These are phyloP conservation scores for Galerucella calmariensis DNA, from an alignment of 2,888 invertebrate species.

Conservation along the genomic window DNA sequence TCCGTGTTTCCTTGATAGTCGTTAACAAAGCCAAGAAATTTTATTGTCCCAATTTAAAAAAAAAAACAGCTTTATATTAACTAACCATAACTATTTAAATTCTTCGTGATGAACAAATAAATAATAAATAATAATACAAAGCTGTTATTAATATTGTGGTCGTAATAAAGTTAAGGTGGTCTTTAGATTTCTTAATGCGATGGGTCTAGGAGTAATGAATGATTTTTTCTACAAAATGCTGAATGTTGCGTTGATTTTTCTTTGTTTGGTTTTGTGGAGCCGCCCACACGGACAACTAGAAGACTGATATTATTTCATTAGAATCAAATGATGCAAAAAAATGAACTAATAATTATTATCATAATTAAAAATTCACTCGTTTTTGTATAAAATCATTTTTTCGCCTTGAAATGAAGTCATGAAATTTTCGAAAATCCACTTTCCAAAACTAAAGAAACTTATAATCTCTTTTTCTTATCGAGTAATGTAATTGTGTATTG, in stretches of 20 bases:
- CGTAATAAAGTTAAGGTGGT: not conserved
- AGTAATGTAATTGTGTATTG: too few relatives aligned
- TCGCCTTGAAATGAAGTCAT: too few relatives aligned
- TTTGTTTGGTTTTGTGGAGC: not conserved
- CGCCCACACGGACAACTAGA: not conserved
- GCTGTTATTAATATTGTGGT: not conserved
- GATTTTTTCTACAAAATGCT: not conserved
- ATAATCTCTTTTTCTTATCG: too few relatives aligned
- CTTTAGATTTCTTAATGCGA: not conserved
- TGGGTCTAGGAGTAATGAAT: not conserved
- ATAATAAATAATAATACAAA: not conserved
- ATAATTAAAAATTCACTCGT: not conserved
- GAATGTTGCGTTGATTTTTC: not conserved
- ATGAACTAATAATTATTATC: not conserved
- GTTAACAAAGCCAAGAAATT: conserved; percentile 20
- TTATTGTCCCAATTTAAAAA: conserved; percentile 22
- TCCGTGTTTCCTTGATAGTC: conserved; percentile 31
- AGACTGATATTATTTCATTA: not conserved
- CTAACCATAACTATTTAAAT: not conserved
- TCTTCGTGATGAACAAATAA: not conserved
- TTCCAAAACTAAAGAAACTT: too few relatives aligned
- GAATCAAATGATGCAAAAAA: not conserved
- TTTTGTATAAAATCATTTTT: too few relatives aligned
- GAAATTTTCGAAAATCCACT: too few relatives aligned
- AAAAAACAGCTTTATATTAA: not conserved